Evolutionary conservation across 2,888 invertebrate species (phyloP).

Genomic region (Euclidia mi): DNA sequence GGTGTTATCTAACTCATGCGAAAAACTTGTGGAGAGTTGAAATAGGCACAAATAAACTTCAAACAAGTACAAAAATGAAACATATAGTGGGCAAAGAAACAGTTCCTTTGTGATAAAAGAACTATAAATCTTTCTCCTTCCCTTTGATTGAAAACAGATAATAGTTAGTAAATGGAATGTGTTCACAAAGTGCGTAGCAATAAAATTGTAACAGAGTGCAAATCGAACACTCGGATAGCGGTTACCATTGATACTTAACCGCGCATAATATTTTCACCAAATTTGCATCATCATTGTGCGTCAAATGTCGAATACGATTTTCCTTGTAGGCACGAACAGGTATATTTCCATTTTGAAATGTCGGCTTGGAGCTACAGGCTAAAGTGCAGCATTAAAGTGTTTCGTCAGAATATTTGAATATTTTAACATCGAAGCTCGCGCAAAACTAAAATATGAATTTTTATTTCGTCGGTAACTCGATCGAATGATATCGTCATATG

Average conservation of each 20-base stretch:
- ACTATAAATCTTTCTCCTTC: constrained; percentile 45
- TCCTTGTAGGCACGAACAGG: constrained; percentile 78
- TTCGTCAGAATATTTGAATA: constrained; percentile 86
- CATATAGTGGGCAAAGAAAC: constrained; percentile 29
- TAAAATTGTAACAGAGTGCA: constrained; percentile 38
- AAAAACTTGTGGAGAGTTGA: neutral
- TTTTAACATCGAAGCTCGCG: constrained; percentile 77
- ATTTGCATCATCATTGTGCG: constrained; percentile 80
- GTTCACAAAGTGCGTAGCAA: constrained; percentile 32
- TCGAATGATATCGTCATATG: constrained; percentile 19
- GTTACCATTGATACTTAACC: constrained; percentile 74
- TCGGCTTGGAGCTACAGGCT: constrained; percentile 77
- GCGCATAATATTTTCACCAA: constrained; percentile 71
- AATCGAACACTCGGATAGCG: constrained; percentile 59
- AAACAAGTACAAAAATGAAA: constrained; percentile 21
- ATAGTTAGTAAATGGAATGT: constrained; percentile 32
- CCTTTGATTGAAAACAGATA: constrained; percentile 44
- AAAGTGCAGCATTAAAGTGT: too few species aligned
- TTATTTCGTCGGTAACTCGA: constrained; percentile 59
- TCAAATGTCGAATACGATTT: constrained; percentile 83
- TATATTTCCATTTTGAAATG: constrained; percentile 86
- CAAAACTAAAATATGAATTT: constrained; percentile 77
- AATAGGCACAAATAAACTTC: constrained; percentile 14
- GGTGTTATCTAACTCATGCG: constrained; percentile 6
- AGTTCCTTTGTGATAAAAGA: constrained; percentile 36